Base-by-base conservation (phyloP, 2,113 vertebrate genomes). In the Noturus placidus region DNA sequence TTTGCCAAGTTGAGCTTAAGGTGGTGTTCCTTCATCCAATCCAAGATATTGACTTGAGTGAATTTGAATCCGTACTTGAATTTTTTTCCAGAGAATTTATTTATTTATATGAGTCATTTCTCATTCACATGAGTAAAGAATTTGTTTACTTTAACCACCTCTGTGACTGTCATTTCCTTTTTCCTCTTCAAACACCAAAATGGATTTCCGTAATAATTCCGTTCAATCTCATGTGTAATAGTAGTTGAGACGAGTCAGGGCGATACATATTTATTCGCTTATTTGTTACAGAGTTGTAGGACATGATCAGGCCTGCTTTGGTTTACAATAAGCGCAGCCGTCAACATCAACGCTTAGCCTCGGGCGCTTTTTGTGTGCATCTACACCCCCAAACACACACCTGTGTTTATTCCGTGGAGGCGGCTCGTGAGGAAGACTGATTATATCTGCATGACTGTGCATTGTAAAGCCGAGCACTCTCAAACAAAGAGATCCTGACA, bases 371-470 rank as follows among this genome's bases (percentile, higher is more conserved):
- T 22, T 50, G 63, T 87, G 30, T 81, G 13, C n/a, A 50, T 59
- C n/a, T 38, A 63, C 84, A 84, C 57, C 59, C 78, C 81, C 70
- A 86, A 54, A 65, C 65, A 56, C 84, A 82, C 85, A 89, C 87
- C 81, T 88, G 86, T 86, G 83, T 86, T 84, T 83, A 50, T 89
- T 72, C 52, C 54, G 30, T 69, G 33, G 46, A 87, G 82, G 72
- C 80, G 22, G 20, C 82, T 63, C 27, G 42, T 33, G 57, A 87
- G 33, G 38, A 70, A 74, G 70, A 61, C 72, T 86, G 83, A 84
- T 79, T 38, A 82, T 83, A 79, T 86, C 70, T 89, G 85, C 86
- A 90, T 87, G 85, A 87, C 82, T 87, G 84, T 80, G 87, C 50
- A 61, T 87, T 63, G 33, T 84, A 84, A 88, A 87, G 85, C 82